Conservation (phyloP, 2,888 invertebrate species). For the Sthenelais limicola region DNA sequence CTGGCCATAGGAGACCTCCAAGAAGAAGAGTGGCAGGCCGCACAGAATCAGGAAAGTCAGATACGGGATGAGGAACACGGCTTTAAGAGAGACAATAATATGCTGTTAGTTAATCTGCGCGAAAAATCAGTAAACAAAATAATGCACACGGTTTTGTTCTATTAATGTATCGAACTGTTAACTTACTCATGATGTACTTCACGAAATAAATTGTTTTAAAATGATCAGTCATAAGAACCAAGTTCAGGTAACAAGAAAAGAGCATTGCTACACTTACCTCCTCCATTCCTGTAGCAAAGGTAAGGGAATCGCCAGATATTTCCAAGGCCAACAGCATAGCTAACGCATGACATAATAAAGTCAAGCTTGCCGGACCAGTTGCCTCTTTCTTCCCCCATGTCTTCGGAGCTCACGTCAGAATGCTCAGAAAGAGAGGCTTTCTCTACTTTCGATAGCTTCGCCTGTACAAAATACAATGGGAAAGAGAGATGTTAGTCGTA, state of each 20-base stretch:
- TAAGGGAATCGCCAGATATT: conserved; percentile 51
- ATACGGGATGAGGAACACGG: conserved; percentile 80
- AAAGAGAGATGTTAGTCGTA: too few species aligned
- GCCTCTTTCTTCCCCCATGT: conserved; percentile 44
- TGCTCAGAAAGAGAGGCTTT: conserved; percentile 15
- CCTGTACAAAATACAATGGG: conserved; percentile 21
- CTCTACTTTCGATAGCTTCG: conserved; percentile 11
- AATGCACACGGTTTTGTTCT: too few species aligned
- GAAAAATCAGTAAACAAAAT: too few species aligned
- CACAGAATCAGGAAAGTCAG: conserved; percentile 76
- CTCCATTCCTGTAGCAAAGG: conserved; percentile 47
- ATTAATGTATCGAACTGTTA: too few species aligned
- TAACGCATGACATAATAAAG: conserved; percentile 51
- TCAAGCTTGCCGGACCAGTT: conserved; percentile 50
- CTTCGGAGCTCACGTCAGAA: conserved; percentile 24
- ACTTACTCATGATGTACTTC: too few species aligned
- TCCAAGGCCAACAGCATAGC: conserved; percentile 53
- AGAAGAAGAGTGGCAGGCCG: conserved; percentile 78
- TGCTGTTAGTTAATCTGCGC: too few species aligned
- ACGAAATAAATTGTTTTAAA: too few species aligned
- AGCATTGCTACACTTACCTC: conserved; percentile 46
- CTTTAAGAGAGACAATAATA: conserved; percentile 67
- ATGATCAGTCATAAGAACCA: too few species aligned
- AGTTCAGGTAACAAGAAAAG: too few species aligned
- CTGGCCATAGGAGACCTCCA: conserved; percentile 78